Base-by-base conservation (phyloP, 1,140 invertebrate genomes). In the Drosophila littoralis region DNA sequence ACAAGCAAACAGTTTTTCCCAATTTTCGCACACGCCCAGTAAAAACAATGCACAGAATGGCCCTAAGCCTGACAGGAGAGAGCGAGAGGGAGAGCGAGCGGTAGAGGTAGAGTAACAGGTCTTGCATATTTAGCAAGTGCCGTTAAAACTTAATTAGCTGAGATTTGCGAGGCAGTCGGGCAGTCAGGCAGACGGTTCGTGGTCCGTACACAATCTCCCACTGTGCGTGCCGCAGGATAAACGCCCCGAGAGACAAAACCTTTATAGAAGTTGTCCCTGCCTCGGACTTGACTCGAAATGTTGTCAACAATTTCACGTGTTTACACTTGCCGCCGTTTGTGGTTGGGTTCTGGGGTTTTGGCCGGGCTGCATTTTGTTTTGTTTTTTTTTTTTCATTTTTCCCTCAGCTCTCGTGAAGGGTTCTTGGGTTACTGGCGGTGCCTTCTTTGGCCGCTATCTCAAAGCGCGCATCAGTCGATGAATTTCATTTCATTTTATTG, bases 121-220 rank as follows among this genome's bases (percentile, higher is more conserved):
- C 60, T 46, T 38, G 51, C 38, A 61, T 73, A 73, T 75, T 85
- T 89, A 78, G 77, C 84, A 88, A 88, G 80, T 88, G 84, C 84
- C 80, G 77, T 83, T 89, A 81, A 88, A 88, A 84, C 84, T 88
- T 88, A 88, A 88, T 88, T 88, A 88, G 84, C 72, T 77, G 64
- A 61, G 73, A 77, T 88, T 88, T 77, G 78, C 63, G n/a, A 69
- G 77, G 58, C 64, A 77, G 54, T 46, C 22, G 17, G 43, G 13
- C 59, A 75, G 54, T 46, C 22, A 48, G 43, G 13, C 59, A 77
- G 38, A 57, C 46, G 63, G 38, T 33, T 17, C 51, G 43, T 35
- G 36, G 78, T 51, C 66, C 63, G 60, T 55, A 58, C 10, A 52
- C 59, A 76, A 71, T 65, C 84, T 61, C 84, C 84, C 75, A 88